Conservation (phyloP, 2,888 invertebrate genomes). For the Ophioninae sp. region DNA sequence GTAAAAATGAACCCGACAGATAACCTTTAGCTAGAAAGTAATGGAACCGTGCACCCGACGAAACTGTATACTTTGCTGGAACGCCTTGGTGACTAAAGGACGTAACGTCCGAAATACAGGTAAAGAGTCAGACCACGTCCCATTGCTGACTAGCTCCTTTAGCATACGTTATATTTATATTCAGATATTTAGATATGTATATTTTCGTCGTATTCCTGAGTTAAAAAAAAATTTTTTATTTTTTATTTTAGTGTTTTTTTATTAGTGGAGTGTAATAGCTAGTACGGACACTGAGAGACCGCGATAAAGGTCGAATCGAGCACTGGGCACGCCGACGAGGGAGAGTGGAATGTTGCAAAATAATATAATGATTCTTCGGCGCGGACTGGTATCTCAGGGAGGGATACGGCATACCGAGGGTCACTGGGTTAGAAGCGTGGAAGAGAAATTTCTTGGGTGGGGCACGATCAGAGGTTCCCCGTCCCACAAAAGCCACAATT, state of each 20-base stretch:
- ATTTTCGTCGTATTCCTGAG: neutral
- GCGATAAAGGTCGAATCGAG: constrained; percentile 62
- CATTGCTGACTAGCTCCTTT: neutral
- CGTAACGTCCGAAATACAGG: neutral
- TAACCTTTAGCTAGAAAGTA: constrained; percentile 63
- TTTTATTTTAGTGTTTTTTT: neutral
- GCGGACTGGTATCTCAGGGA: constrained; percentile 38
- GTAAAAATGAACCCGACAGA: constrained; percentile 50
- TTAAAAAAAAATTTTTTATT: too few species aligned
- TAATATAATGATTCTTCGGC: constrained; percentile 63
- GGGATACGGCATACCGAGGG: constrained; percentile 52
- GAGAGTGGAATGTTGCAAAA: constrained; percentile 65
- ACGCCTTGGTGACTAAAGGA: neutral
- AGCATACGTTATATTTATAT: too few species aligned
- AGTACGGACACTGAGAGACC: constrained; percentile 62
- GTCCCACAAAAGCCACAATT: constrained; percentile 40
- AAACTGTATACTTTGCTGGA: constrained; percentile 7
- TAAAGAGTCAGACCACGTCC: constrained; percentile 12
- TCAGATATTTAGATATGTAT: constrained; percentile 7
- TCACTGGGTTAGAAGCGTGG: constrained; percentile 63
- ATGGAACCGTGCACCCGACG: constrained; percentile 50
- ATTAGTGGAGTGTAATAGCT: constrained; percentile 28
- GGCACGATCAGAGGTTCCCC: constrained; percentile 53
- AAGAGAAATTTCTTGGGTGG: constrained; percentile 62
- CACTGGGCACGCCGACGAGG: constrained; percentile 55